A percentile compares a stretch with the other conserved stretches of the same genome.
Conservation (phyloP, 2,888 invertebrate species). For the Agapostemon virescens region DNA sequence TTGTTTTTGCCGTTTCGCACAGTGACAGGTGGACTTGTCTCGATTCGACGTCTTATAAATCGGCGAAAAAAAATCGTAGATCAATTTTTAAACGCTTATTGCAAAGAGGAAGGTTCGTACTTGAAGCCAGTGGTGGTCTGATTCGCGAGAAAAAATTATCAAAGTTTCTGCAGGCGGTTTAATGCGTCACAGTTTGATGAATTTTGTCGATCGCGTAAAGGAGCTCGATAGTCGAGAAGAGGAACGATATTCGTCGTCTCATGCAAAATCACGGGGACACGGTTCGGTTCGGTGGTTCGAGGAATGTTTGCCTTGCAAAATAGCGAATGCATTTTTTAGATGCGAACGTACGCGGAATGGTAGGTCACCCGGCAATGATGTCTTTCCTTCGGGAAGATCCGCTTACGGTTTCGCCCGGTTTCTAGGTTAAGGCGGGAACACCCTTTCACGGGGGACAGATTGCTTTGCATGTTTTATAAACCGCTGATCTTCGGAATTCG, state of each 20-base stretch:
- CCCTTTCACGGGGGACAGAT: slow-evolving; percentile 68
- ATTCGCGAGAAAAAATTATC: too few relatives aligned
- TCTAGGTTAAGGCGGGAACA: slow-evolving; percentile 67
- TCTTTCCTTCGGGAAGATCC: slow-evolving; percentile 54
- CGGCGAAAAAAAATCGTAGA: too few relatives aligned
- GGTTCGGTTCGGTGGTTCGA: slow-evolving; percentile 21
- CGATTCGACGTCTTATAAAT: too few relatives aligned
- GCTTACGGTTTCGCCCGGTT: slow-evolving; percentile 56
- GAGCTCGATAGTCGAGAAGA: not conserved
- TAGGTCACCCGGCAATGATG: slow-evolving; percentile 48
- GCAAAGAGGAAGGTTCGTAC: too few relatives aligned
- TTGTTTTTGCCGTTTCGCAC: too few relatives aligned
- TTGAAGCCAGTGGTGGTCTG: too few relatives aligned
- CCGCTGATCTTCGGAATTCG: slow-evolving; percentile 59
- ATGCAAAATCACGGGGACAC: slow-evolving; percentile 30
- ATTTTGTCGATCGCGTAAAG: not conserved
- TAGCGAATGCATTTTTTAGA: slow-evolving; percentile 72
- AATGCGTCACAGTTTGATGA: too few relatives aligned
- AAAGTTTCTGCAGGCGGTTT: too few relatives aligned
- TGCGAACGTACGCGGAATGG: slow-evolving; percentile 20
- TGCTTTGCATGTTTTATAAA: slow-evolving; percentile 75
- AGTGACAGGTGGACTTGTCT: too few relatives aligned
- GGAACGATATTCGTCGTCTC: not conserved
- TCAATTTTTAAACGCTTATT: too few relatives aligned
- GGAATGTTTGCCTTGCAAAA: slow-evolving; percentile 73